Conservation (phyloP, 2,888 invertebrate genomes). For the Hyposoter didymator region DNA sequence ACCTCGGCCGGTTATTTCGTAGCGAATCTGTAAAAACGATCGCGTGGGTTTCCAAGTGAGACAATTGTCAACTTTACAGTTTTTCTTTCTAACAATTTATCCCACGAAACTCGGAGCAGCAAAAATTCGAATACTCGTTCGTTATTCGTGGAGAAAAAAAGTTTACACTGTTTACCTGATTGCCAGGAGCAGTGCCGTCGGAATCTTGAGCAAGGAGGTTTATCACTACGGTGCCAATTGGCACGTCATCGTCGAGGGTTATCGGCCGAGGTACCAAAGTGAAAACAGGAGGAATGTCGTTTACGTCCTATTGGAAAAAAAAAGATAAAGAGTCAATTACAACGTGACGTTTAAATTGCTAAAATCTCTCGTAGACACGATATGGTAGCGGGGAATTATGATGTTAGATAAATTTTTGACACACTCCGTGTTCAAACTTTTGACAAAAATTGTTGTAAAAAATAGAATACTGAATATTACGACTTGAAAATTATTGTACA, state of each 20-base stretch:
- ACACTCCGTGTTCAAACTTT: too few species aligned
- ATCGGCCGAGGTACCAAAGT: constrained; percentile 93
- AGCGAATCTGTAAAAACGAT: constrained; percentile 85
- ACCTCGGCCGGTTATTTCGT: constrained; percentile 93
- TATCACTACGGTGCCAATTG: constrained; percentile 92
- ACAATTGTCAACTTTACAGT: constrained; percentile 12
- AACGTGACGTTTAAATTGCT: too few species aligned
- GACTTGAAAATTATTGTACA: too few species aligned
- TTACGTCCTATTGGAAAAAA: constrained; percentile 88
- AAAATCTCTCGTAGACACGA: too few species aligned
- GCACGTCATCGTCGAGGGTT: constrained; percentile 92
- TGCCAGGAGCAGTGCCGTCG: constrained; percentile 94
- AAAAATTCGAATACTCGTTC: background rate
- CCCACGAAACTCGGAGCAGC: background rate
- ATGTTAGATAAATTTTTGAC: too few species aligned
- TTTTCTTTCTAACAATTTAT: constrained; percentile 12
- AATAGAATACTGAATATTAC: too few species aligned
- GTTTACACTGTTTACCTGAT: constrained; percentile 86
- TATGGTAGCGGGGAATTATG: too few species aligned
- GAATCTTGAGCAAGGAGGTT: constrained; percentile 92
- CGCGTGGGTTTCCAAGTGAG: background rate
- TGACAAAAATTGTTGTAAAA: too few species aligned
- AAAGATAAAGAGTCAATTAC: background rate
- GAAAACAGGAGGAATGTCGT: constrained; percentile 95
- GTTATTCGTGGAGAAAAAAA: background rate